Conservation (phyloP, 2,888 invertebrate species). For the Drosophila putrida region DNA sequence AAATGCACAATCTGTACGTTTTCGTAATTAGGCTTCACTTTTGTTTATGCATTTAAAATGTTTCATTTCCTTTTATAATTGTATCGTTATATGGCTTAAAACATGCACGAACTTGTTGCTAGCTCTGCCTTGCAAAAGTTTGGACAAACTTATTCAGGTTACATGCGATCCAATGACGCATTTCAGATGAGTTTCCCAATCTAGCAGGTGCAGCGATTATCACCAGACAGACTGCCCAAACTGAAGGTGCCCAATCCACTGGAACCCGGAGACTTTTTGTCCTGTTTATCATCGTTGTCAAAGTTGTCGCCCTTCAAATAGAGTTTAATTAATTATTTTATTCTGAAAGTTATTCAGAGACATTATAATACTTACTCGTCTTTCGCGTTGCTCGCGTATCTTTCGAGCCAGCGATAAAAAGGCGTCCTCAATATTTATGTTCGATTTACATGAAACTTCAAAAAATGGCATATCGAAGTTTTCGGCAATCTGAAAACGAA, state of each 20-base stretch:
- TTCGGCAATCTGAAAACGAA: constrained; percentile 90
- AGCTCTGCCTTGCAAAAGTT: constrained; percentile 35
- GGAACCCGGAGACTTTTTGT: constrained; percentile 85
- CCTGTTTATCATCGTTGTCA: constrained; percentile 85
- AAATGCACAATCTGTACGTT: constrained; percentile 79
- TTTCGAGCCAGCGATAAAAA: constrained; percentile 92
- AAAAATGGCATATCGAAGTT: constrained; percentile 95
- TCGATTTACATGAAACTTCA: constrained; percentile 94
- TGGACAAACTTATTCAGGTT: constrained; percentile 65
- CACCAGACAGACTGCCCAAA: constrained; percentile 84
- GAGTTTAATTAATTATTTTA: neutral
- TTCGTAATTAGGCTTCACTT: constrained; percentile 28
- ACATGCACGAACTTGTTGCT: constrained; percentile 40
- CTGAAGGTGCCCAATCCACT: constrained; percentile 85
- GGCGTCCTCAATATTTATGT: constrained; percentile 93
- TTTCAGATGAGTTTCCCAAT: neutral
- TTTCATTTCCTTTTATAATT: constrained; percentile 20
- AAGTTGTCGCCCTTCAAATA: constrained; percentile 85
- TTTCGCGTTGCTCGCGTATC: constrained; percentile 92
- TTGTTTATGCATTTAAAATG: constrained; percentile 55
- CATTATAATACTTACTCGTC: constrained; percentile 87
- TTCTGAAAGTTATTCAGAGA: neutral
- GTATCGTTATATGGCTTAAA: constrained; percentile 27
- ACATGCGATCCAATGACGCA: constrained; percentile 1
- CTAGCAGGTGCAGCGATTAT: constrained; percentile 85